These are phyloP conservation scores for Catalaphyllia jardinei DNA, from an alignment of 64 coral and sea anemone species.

Conservation along the genomic window DNA sequence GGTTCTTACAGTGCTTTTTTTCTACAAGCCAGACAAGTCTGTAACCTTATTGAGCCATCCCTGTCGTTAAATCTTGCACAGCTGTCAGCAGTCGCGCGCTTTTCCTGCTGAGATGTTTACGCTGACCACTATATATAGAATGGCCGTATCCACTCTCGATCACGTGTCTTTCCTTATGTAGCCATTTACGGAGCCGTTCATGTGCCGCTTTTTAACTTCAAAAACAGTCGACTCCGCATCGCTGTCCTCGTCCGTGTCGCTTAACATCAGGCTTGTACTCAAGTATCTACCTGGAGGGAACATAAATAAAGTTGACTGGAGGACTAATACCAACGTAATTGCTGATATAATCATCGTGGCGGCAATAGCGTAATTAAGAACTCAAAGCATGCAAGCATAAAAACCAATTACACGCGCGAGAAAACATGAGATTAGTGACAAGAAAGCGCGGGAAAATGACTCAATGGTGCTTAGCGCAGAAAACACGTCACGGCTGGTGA, in stretches of 20 bases:
- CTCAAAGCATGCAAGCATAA: too few species aligned
- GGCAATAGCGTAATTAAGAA: too few species aligned
- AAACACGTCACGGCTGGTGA: too few species aligned
- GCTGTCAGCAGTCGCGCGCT: too few species aligned
- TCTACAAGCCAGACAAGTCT: too few species aligned
- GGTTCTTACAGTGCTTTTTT: too few species aligned
- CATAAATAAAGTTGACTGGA: not conserved
- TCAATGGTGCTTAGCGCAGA: too few species aligned
- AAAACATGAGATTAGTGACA: not conserved
- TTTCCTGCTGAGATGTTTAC: too few species aligned
- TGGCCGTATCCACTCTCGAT: not conserved
- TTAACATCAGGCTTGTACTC: conserved; percentile 81
- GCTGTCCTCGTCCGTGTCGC: conserved; percentile 75
- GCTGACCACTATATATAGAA: not conserved
- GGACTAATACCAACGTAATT: too few species aligned
- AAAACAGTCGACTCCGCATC: conserved; percentile 85
- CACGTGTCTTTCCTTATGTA: conserved; percentile 68
- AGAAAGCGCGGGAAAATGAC: not conserved
- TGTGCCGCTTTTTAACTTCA: conserved; percentile 80
- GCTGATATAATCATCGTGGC: too few species aligned
- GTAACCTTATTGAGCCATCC: too few species aligned
- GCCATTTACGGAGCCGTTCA: conserved; percentile 83
- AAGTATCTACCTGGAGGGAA: conserved; percentile 69
- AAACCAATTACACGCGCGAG: not conserved
- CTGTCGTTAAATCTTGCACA: too few species aligned